A percentile compares a stretch with the other conserved stretches of the same genome.
Conservation (phyloP, 2,888 invertebrate species). For the Ecdyonurus torrentis region DNA sequence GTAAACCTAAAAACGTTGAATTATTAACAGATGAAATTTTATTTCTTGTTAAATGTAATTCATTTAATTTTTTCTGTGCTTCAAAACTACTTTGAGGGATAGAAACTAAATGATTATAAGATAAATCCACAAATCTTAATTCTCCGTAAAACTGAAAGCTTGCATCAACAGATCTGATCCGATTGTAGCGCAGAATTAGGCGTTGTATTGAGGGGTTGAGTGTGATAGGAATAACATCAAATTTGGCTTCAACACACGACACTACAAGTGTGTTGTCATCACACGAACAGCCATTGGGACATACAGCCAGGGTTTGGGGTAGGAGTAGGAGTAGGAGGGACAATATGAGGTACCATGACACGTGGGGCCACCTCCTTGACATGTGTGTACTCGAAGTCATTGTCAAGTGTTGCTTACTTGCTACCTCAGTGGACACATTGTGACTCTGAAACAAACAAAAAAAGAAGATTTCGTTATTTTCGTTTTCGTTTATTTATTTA, state of each 20-base stretch:
- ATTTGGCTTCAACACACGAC: conserved; percentile 66
- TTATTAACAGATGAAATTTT: conserved; percentile 67
- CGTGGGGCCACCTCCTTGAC: too few species aligned
- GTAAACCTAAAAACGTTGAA: conserved; percentile 61
- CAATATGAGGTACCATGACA: too few species aligned
- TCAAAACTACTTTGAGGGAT: conserved; percentile 64
- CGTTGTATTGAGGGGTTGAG: conserved; percentile 80
- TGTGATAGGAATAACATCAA: conserved; percentile 80
- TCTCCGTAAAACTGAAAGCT: conserved; percentile 80
- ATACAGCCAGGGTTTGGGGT: conserved; percentile 31
- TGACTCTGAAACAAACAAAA: too few species aligned
- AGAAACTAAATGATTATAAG: conserved; percentile 66
- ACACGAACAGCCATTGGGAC: conserved; percentile 75
- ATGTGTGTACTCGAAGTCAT: too few species aligned
- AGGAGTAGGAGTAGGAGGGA: not conserved
- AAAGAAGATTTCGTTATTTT: too few species aligned
- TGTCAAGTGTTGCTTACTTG: too few species aligned
- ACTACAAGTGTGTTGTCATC: conserved; percentile 80
- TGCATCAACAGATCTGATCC: conserved; percentile 67
- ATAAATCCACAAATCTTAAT: conserved; percentile 68
- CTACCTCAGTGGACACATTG: too few species aligned
- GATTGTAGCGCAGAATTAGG: conserved; percentile 62
- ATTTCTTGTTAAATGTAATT: conserved; percentile 68
- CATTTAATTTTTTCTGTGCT: conserved; percentile 64
- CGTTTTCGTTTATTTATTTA: too few species aligned